Conservation (phyloP, 2,888 invertebrate species). For the Cheilosia urbana region DNA sequence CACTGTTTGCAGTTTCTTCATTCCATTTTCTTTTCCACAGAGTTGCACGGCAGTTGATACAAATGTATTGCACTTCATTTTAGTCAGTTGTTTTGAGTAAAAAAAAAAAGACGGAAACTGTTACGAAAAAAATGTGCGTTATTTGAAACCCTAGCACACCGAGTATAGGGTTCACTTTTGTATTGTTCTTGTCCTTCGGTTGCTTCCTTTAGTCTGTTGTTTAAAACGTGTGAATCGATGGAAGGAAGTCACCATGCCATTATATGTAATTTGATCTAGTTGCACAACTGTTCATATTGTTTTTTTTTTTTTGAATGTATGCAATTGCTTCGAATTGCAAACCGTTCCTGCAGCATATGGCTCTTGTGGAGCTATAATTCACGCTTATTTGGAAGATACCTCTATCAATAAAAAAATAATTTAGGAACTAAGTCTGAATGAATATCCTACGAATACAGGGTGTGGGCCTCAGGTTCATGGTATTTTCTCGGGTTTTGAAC, state of each 20-base stretch:
- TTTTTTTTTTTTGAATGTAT: background rate
- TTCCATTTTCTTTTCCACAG: too few species aligned
- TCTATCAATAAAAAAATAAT: too few species aligned
- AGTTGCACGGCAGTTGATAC: too few species aligned
- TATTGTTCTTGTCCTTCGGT: background rate
- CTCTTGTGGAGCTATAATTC: background rate
- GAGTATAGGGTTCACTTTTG: background rate
- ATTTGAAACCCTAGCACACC: slow-evolving; percentile 7
- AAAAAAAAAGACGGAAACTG: background rate
- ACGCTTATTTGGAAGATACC: too few species aligned
- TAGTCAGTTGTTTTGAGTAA: background rate
- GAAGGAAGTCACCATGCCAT: slow-evolving; percentile 7
- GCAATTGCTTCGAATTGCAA: background rate
- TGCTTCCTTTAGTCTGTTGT: background rate
- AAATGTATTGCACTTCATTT: too few species aligned
- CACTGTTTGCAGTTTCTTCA: too few species aligned
- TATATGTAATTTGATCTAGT: slow-evolving; percentile 12
- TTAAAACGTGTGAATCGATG: background rate
- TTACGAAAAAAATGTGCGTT: background rate
- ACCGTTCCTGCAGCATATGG: slow-evolving; percentile 7
- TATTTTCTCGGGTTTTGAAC: too few species aligned
- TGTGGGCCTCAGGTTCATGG: too few species aligned
- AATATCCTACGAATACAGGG: too few species aligned
- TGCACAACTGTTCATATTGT: slow-evolving; percentile 20
- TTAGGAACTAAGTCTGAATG: too few species aligned